These are phyloP conservation scores for Mesitornis unicolor DNA, from an alignment of 2,113 vertebrate genomes.

Conservation along the genomic window DNA sequence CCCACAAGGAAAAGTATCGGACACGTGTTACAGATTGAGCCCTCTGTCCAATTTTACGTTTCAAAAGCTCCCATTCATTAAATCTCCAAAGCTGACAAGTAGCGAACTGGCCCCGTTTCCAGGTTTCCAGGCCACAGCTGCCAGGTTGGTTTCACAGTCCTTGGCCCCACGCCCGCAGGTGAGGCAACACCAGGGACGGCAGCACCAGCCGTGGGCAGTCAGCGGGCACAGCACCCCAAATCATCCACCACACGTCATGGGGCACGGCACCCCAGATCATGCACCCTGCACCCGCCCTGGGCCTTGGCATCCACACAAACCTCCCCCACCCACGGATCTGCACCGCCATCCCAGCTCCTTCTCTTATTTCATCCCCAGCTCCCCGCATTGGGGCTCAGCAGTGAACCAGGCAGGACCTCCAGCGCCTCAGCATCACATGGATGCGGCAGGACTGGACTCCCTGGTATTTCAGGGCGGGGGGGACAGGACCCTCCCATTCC, in stretches of 20 bases:
- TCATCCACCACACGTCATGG: background rate
- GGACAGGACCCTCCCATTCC: background rate
- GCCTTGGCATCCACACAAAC: background rate
- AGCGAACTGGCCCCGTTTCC: background rate
- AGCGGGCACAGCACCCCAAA: background rate
- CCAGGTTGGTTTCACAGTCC: background rate
- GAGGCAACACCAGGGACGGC: background rate
- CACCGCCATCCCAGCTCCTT: accelerated
- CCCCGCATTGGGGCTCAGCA: accelerated
- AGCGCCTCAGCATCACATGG: accelerated
- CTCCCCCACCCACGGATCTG: accelerated
- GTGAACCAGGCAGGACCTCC: background rate
- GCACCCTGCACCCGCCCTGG: background rate
- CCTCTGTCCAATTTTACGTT: accelerated
- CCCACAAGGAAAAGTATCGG: background rate
- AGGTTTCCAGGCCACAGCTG: background rate
- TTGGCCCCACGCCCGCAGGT: background rate
- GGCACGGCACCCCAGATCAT: accelerated
- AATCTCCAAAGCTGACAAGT: background rate
- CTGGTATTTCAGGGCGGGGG: accelerated
- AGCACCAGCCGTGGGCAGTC: background rate
- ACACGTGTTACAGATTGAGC: accelerated
- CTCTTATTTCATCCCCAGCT: background rate
- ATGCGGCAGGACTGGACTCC: background rate
- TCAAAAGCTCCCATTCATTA: background rate